Evolutionary conservation across 2,113 vertebrate species (phyloP).

Genomic region (Limanda limanda): DNA sequence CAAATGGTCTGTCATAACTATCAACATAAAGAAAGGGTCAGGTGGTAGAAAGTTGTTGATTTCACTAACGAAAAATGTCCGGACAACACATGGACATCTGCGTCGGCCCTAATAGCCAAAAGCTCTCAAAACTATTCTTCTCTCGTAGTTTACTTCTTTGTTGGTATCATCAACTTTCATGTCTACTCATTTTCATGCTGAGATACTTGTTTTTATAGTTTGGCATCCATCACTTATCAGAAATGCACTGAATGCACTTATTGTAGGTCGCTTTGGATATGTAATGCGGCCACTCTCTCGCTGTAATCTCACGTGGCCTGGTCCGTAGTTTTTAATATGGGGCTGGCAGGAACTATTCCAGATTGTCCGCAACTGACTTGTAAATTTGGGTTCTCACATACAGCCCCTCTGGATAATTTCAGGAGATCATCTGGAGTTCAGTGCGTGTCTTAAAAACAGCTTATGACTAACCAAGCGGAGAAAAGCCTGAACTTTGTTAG

Average conservation of each 20-base stretch:
- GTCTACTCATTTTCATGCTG: no score
- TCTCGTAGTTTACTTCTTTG: no score
- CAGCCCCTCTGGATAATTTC: background rate
- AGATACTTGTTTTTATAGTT: no score
- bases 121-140: no score
- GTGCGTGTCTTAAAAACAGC: background rate
- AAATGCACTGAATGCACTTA: no score
- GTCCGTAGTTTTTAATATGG: background rate
- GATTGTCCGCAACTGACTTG: background rate
- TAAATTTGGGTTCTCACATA: background rate
- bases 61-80: background rate
- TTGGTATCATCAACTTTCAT: no score
- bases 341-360: background rate
- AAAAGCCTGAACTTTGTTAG: constrained; percentile 16
- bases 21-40: background rate
- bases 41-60: no score
- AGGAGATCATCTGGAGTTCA: background rate
- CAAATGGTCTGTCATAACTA: constrained; percentile 14
- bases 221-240: no score
- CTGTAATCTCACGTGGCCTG: background rate
- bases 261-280: no score
- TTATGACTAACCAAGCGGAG: background rate
- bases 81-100: no score
- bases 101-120: no score
- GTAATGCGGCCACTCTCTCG: background rate